Evolutionary conservation across 37 sponge, comb jelly and placozoan species (phyloP).

Genomic region (Geodia barretti): DNA sequence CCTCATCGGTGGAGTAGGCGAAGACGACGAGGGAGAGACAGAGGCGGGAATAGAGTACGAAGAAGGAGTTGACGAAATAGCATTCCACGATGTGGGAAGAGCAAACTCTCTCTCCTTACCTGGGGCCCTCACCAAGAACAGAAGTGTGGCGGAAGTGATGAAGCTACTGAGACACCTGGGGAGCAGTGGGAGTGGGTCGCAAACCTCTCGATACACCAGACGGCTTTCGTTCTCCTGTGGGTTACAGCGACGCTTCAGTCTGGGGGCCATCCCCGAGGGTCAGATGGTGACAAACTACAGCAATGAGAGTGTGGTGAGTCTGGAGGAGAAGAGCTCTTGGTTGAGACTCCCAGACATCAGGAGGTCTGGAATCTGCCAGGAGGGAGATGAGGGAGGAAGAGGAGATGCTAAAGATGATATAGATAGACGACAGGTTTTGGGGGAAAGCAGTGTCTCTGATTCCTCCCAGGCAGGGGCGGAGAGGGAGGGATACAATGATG

Average conservation of each 20-base stretch:
- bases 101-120: conserved; percentile 29
- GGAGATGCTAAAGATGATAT: neutral
- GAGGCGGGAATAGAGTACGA: neutral
- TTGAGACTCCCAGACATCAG: neutral
- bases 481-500: neutral
- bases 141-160: conserved; percentile 7
- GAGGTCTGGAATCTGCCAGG: neutral
- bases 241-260: conserved; percentile 60
- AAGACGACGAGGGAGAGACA: neutral
- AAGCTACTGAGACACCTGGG: conserved; percentile 3
- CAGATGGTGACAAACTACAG: conserved; percentile 50
- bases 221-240: neutral
- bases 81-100: conserved; percentile 48
- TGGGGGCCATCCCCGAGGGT: conserved; percentile 78
- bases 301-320: conserved; percentile 2
- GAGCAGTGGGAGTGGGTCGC: neutral
- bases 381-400: neutral
- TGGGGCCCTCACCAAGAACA: neutral
- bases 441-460: neutral
- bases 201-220: neutral
- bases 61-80: neutral
- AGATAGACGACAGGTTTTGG: neutral
- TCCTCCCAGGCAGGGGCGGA: neutral
- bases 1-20: neutral
- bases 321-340: neutral